Base-by-base conservation (phyloP, 2,797 vertebrate genomes). In the Coranthus polyacanthus region DNA sequence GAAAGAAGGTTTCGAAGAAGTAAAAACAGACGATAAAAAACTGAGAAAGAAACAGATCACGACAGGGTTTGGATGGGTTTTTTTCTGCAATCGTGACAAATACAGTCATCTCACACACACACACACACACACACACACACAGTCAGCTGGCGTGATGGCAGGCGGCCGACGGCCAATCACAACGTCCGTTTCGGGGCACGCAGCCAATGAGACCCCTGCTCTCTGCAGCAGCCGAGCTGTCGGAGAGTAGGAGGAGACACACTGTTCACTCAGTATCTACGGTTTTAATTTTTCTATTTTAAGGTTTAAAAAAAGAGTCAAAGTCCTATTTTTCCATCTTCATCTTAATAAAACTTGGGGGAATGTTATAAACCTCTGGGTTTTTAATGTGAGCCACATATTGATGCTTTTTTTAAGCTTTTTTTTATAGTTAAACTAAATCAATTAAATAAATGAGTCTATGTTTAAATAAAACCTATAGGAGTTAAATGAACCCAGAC, bases 191-290 rank as follows among this genome's bases (percentile, higher is more conserved):
- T 24, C 72, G 16, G 75, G 80, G 76, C 84, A 72, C 2, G 2
- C 47, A 9, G 87, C 84, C 88, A 89, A 86, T 85, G 69, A 77
- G 83, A 84, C 72, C 84, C 66, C 83, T 78, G 82, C 79, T 87
- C 84, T 79, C 60, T 42, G 52, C 63, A 47, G 56, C 78, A 80
- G 79, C 79, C 82, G 64, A 83, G 79, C 81, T 85, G 84, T 86
- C 82, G 78, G 82, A 57, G 70, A 61, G 79, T 73, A 62, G 68
- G 77, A 79, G 78, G 77, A 15, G 24, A 29, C 26, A 29, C 26
- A 6, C 26, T 29, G 26, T 29, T 29, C 26, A 29, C 26, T 51
- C n/a, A n/a, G n/a, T n/a, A n/a, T n/a, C n/a, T n/a, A n/a, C n/a
- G 37, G 7, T 17, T 50, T 39, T 4, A 20, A n/a, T 16, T 61